These are phyloP conservation scores for Glossosoma conforme DNA, from an alignment of 1,140 invertebrate genomes.

Conservation along the genomic window DNA sequence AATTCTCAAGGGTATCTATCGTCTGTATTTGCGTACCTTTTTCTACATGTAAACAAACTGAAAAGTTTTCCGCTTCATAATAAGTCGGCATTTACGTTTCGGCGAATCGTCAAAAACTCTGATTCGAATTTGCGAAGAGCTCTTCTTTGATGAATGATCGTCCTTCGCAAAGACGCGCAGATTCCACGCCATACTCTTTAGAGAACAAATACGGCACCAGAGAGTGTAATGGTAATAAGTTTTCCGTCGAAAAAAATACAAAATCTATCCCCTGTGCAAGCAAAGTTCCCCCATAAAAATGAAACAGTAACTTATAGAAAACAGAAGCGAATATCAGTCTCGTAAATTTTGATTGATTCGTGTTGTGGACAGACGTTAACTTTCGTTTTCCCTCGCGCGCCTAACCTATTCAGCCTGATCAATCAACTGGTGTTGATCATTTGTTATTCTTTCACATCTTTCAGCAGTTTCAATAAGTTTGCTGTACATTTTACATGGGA, in stretches of 20 bases:
- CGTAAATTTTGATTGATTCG: conserved; percentile 4
- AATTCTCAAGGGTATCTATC: no score
- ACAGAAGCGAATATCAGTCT: no score
- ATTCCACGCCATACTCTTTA: neutral
- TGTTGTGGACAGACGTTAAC: neutral
- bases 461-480: no score
- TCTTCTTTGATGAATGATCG: no score
- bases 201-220: conserved; percentile 1
- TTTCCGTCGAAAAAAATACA: conserved; percentile 1
- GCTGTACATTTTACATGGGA: no score
- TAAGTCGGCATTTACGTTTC: no score
- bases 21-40: no score
- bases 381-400: neutral
- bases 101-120: no score
- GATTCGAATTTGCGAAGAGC: no score
- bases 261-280: neutral
- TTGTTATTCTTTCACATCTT: conserved; percentile 1
- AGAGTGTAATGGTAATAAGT: conserved; percentile 4
- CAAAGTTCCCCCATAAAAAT: conserved; percentile 1
- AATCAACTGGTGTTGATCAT: neutral
- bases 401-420: neutral
- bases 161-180: neutral
- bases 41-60: no score
- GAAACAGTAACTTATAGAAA: conserved; percentile 2
- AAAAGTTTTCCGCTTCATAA: no score